phyloP scores from a whole-genome alignment of 2,797 vertebrate species.

The Apodemus agrarius region DNA sequence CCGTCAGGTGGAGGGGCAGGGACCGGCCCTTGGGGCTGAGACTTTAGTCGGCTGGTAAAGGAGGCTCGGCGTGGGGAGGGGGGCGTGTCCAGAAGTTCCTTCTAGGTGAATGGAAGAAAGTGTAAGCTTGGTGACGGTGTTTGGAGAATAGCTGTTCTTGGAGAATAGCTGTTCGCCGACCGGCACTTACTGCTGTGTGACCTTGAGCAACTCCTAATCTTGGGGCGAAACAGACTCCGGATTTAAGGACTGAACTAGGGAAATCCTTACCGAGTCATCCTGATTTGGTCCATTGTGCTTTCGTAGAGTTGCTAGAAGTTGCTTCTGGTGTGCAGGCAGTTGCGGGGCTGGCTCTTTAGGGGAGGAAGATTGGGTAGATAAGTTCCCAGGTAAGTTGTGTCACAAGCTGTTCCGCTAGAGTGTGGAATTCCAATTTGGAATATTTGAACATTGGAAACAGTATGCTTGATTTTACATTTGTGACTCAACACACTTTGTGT shows the following conservation, averaged over 20 bases:
- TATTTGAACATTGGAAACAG: background rate
- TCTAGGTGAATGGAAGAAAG: background rate
- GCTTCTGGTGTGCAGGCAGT: background rate
- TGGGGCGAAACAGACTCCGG: background rate
- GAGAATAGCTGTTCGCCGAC: background rate
- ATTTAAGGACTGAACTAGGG: background rate
- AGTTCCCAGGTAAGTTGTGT: background rate
- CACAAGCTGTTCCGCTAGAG: too few species aligned
- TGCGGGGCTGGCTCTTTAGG: background rate
- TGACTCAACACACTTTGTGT: background rate
- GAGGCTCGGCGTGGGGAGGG: conserved; percentile 34
- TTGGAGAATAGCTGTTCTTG: background rate
- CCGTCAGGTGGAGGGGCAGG: background rate
- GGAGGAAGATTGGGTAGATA: background rate
- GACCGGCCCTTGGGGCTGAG: background rate
- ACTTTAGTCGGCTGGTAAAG: rapidly evolving
- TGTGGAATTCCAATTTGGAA: background rate
- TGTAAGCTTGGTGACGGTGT: background rate
- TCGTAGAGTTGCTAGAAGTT: background rate
- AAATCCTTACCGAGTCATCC: background rate
- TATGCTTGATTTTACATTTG: background rate
- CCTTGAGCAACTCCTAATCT: conserved; percentile 45
- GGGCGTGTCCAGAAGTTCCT: conserved; percentile 70
- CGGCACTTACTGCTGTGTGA: conserved; percentile 7
- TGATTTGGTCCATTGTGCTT: background rate